These are phyloP conservation scores for Elgaria multicarinata DNA, from an alignment of 2,113 vertebrate genomes.

Conservation along the genomic window DNA sequence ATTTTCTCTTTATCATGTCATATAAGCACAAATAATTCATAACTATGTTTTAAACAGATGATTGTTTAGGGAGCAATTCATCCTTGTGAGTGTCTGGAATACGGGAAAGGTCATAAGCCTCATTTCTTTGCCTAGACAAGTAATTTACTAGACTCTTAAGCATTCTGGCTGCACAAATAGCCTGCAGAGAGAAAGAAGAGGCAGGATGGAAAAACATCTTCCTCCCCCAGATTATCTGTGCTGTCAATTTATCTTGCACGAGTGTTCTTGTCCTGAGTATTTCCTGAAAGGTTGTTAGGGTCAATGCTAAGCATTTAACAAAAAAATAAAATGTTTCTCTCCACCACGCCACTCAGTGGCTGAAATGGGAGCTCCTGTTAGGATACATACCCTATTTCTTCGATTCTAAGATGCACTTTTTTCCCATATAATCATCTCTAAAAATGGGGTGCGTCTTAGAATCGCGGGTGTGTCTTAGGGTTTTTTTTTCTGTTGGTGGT, in stretches of 20 bases:
- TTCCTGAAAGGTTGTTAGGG: neutral
- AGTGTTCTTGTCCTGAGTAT: neutral
- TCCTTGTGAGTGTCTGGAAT: conserved; percentile 6
- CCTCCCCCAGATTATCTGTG: neutral
- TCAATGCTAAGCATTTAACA: neutral
- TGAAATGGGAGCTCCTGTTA: neutral
- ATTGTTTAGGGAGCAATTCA: conserved; percentile 9
- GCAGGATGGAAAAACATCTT: neutral
- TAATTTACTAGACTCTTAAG: conserved; percentile 19
- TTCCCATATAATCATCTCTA: too few relatives aligned
- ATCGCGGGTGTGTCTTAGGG: too few relatives aligned
- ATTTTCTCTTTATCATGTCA: conserved; percentile 2
- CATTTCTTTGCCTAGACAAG: conserved; percentile 15
- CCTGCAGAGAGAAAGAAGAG: neutral
- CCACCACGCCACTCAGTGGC: neutral
- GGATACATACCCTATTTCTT: too few relatives aligned
- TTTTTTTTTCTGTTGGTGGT: too few relatives aligned
- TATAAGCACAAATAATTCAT: conserved; percentile 19
- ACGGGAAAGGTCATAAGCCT: conserved; percentile 2
- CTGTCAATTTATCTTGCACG: neutral
- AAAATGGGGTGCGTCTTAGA: too few relatives aligned
- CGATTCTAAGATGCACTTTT: too few relatives aligned
- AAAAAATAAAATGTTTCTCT: neutral
- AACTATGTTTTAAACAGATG: conserved; percentile 27
- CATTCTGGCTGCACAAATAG: neutral